Percentiles rank a stretch among this genome's conserved stretches.
These are phyloP conservation scores for Coenonympha glycerion DNA, from an alignment of 2,888 invertebrate genomes.

Conservation along the genomic window DNA sequence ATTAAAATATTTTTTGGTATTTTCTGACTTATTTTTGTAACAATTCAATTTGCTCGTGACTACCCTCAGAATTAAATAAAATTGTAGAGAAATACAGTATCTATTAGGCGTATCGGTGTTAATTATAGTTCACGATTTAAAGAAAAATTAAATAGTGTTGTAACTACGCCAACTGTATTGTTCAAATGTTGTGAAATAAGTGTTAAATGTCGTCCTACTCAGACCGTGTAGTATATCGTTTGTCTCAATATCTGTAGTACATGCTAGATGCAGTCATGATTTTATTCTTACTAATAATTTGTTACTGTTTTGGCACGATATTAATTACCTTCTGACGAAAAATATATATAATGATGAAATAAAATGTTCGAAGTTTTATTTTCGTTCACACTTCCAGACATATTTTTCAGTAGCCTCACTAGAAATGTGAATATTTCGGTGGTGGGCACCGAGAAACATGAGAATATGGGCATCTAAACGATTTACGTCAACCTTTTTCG, in stretches of 20 bases:
- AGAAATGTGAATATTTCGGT: no score
- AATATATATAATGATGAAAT: constrained; percentile 74
- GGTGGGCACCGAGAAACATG: no score
- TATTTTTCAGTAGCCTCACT: no score
- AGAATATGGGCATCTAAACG: no score
- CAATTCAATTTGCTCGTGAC: constrained; percentile 37
- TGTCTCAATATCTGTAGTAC: constrained; percentile 63
- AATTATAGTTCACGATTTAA: constrained; percentile 64
- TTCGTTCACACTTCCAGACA: no score
- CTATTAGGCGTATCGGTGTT: constrained; percentile 71
- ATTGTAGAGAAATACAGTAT: constrained; percentile 56
- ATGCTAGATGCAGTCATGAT: constrained; percentile 72
- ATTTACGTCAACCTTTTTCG: no score
- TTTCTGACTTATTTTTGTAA: not conserved
- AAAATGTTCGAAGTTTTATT: constrained; percentile 57
- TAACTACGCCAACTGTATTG: constrained; percentile 62
- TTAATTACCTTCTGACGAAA: constrained; percentile 76
- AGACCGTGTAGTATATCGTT: constrained; percentile 50
- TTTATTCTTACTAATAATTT: constrained; percentile 75
- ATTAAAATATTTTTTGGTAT: not conserved
- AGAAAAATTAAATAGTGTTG: constrained; percentile 28
- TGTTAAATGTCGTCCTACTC: constrained; percentile 67
- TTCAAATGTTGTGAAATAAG: constrained; percentile 69
- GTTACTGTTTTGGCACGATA: constrained; percentile 76
- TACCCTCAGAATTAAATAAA: constrained; percentile 32